Base-by-base conservation (phyloP, 92 coral and sea anemone species). In the Scolanthus callimorphus region DNA sequence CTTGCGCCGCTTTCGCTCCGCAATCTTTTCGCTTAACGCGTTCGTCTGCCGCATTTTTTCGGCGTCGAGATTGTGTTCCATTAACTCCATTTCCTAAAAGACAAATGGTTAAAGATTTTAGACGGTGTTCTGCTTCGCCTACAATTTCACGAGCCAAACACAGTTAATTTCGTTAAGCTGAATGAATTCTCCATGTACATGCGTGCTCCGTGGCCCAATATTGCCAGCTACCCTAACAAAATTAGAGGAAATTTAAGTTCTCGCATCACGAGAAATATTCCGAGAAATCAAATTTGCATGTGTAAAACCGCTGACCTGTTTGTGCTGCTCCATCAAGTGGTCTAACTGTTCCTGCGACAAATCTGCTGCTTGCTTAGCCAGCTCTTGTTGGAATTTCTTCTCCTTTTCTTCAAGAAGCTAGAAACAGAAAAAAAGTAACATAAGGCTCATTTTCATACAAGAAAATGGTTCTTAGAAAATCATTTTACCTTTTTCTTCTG, bases 271-370 rank as follows among this genome's bases (percentile, higher is more conserved):
- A n/a, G n/a, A n/a, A n/a, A n/a, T n/a, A n/a, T n/a, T n/a, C n/a
- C n/a, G n/a, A n/a, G n/a, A n/a, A n/a, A n/a, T n/a, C n/a, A n/a
- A n/a, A n/a, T n/a, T n/a, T n/a, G n/a, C n/a, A n/a, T n/a, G n/a
- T n/a, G n/a, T n/a, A n/a, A n/a, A n/a, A n/a, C n/a, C n/a, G n/a
- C n/a, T n/a, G n/a, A n/a, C n/a, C n/a, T 88, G 92, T 11, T 51
- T 76, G 70, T 92, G 97, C 23, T 92, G 96, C 29, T 77, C 95
- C 43, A 92, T 76, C 25, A 92, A 76, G 44, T 62, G 57, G 24
- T 92, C 83, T 11, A 88, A 77, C 47, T 92, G 84, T 19, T 92
- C 97, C 25, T 92, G 81, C 1, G 96, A 80, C 25, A 92, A 69
- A 20, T 88, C 65, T 63, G 56, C 75, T 12, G 78, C 77, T 39